Base-by-base conservation (phyloP, 2,797 vertebrate genomes). In the Hafferia zeledoni region DNA sequence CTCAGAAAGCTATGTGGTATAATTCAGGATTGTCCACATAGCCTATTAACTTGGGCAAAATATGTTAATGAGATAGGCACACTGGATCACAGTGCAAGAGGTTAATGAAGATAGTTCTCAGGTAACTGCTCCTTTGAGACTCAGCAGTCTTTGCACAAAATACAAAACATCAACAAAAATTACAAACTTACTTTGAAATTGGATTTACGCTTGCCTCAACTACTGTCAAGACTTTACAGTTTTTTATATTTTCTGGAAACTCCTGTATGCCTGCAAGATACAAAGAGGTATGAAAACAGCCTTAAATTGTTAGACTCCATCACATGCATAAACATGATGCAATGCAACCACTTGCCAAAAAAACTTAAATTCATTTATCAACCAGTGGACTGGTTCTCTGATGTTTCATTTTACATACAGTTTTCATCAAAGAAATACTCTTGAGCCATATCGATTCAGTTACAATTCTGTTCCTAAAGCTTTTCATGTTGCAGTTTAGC, bases 211-310 rank as follows among this genome's bases (percentile, higher is more conserved):
- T 99, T 95, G 99, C 99, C 96, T 99, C 99, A 71, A 99, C 98
- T 87, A 99, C 85, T 90, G 99, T 97, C 95, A 99, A 98, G 95
- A 99, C 98, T 98, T 99, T 99, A 98, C 99, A 99, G 83, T 99
- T 99, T 97, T 99, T 99, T 89, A 99, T 99, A 95, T 99, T 99
- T 98, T 99, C 99, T 97, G 99, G 99, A 98, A 99, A 99, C 97
- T 99, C 99, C 96, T 99, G 99, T 98, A 99, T 99, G 97, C 99
- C 99, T 99, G 93, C 68, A 94, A 97, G 93, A 96, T 20, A 87
- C 44, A 64, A 35, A 85, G 5, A 57, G 4, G 46, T 5, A 74
- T 53, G 25, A 50, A 81, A 88, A 55, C 20, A 84, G 57, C 17
- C 16, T 93, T 72, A 72, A 70, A 41, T 53, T 55, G 65, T n/a